Percentiles rank a stretch among this genome's conserved stretches.
Conservation (phyloP, 2,797 vertebrate genomes). For the Nothura maculosa region DNA sequence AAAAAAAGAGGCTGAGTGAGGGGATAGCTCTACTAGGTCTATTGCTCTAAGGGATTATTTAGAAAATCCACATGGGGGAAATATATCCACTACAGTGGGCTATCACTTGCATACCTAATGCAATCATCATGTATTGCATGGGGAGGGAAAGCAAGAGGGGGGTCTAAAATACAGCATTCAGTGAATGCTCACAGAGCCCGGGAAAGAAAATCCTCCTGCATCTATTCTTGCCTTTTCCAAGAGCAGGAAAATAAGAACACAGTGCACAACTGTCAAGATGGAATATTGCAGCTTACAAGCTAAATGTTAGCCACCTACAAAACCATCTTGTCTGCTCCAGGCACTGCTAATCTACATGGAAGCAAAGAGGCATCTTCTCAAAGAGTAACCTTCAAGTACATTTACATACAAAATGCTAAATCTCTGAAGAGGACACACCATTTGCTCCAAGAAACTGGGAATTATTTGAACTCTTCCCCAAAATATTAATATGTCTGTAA, state of each 20-base stretch:
- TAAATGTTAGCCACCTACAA: neutral
- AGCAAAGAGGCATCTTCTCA: neutral
- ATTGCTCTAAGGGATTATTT: neutral
- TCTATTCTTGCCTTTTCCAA: neutral
- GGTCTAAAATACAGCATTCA: neutral
- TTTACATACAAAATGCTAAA: neutral
- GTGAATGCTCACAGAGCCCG: neutral
- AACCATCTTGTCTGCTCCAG: neutral
- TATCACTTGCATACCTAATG: neutral
- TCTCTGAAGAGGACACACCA: neutral
- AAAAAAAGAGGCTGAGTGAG: neutral
- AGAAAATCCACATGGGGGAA: neutral
- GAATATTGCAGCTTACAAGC: neutral
- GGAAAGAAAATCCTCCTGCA: neutral
- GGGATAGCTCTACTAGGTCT: neutral
- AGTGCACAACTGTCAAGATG: neutral
- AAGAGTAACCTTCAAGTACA: accelerated
- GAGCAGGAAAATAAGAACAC: neutral
- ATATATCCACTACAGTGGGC: neutral
- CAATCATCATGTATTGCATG: neutral
- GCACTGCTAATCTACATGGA: neutral
- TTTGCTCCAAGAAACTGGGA: neutral
- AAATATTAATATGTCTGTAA: neutral
- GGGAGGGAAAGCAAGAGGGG: neutral
- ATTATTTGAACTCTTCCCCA: neutral